Evolutionary conservation across 1,140 invertebrate species (phyloP).

Genomic region (Aphaenogaster ashmeadi): DNA sequence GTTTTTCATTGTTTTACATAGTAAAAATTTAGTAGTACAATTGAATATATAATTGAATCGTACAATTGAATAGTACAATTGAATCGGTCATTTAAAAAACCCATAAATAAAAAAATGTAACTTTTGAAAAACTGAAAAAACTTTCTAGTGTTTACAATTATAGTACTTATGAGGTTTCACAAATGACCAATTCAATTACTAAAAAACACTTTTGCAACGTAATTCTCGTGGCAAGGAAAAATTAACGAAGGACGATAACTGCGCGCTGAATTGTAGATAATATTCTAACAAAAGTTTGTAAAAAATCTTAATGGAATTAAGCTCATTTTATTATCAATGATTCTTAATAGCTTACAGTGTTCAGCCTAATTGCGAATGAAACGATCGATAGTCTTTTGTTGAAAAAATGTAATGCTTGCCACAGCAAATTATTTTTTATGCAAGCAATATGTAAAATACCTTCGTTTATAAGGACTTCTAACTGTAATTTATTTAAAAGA

Average conservation of each 20-base stretch:
- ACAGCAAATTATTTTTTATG: constrained; percentile 24
- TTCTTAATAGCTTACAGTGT: not conserved
- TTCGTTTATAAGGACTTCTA: not conserved
- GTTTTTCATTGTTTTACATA: no score
- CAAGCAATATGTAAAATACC: not conserved
- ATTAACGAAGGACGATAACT: not conserved
- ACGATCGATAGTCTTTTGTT: not conserved
- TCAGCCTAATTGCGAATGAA: not conserved
- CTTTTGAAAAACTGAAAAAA: no score
- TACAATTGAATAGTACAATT: not conserved
- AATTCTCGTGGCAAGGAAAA: not conserved
- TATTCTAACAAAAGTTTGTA: not conserved
- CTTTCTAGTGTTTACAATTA: no score
- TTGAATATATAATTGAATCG: no score
- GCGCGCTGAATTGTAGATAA: not conserved
- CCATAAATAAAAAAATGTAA: no score
- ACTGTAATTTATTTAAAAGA: constrained; percentile 12
- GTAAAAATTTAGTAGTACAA: not conserved
- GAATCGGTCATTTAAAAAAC: no score
- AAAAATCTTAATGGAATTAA: not conserved
- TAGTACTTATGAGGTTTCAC: no score
- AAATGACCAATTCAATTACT: not conserved
- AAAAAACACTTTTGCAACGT: not conserved
- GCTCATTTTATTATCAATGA: not conserved
- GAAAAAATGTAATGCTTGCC: not conserved